Evolutionary conservation across 1,140 invertebrate genomes (phyloP), one percentile per base, ranked within the genome.

Genomic region (Caenorhabditis inopinata): DNA sequence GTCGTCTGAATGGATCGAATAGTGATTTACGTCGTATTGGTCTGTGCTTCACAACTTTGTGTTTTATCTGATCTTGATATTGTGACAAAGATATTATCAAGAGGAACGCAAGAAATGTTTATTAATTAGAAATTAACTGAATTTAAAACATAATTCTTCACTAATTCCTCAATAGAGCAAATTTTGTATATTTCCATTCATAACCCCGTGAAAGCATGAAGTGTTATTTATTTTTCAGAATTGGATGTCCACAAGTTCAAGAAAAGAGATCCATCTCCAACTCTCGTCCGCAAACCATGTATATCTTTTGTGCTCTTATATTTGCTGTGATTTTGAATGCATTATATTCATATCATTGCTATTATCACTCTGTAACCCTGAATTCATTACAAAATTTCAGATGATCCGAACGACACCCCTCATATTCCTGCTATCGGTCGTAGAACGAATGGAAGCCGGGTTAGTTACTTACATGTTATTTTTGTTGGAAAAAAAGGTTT

Each of bases 211-310:
- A n/a, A n/a, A 68, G 58, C 45, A 38, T 82, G 78, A 32, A 38
- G 58, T 51, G 74, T 78, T 58, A 46, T 1, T 12, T 51, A 32
- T 35, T 83, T 23, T 75, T 81, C 49, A 78, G 51, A 53, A 53
- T 79, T 47, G 27, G 84, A 49, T 32, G 27, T 80, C 5, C 68
- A 80, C 45, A 35, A 47, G 25, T 84, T 84, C 73, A 75, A 76
- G 38, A 82, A 81, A 53, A 14, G 76, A 11, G 62, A 81, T 45
- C 83, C 83, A 23, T 83, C 82, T 18, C 83, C 83, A 4, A 45
- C 58, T 0, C 74, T 84, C 21, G 58, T 78, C 23, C 47, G 83
- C 46, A 84, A 84, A 68, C 68, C 58, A 46, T 84, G 83, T 84
- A 83, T 23, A 42, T 78, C 18, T 82, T 18, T 48, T 9, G 14